A percentile compares a stretch with the other conserved stretches of the same genome.
phyloP scores from a whole-genome alignment of 2,888 invertebrate genomes.

The Ophion obscuratus region DNA sequence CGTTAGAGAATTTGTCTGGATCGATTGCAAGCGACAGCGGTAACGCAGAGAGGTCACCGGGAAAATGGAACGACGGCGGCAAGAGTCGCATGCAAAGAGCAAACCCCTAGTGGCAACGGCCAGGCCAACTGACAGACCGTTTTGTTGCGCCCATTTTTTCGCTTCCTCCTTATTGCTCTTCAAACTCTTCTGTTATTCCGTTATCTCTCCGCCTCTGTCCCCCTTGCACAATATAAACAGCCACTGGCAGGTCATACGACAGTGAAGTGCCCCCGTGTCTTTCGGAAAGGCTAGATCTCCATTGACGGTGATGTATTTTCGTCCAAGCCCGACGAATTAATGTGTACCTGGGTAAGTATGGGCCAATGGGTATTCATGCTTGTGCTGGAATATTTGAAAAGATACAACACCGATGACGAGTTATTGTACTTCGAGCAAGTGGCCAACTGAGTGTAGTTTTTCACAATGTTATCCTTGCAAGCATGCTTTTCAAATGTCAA shows the following conservation, averaged over 20 bases:
- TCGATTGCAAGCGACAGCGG: slow-evolving; percentile 35
- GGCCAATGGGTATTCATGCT: not conserved
- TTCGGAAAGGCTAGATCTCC: not conserved
- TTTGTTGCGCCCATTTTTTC: slow-evolving; percentile 2
- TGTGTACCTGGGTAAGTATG: not conserved
- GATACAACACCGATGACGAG: not conserved
- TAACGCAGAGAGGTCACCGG: slow-evolving; percentile 17
- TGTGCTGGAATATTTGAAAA: not conserved
- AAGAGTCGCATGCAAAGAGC: slow-evolving; percentile 15
- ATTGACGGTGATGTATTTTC: not conserved
- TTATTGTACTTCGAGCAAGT: not conserved
- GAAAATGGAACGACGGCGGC: slow-evolving; percentile 20
- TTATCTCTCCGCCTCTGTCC: not conserved
- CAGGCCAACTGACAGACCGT: slow-evolving; percentile 9
- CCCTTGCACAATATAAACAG: not conserved
- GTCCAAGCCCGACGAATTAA: not conserved
- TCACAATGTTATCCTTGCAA: not conserved
- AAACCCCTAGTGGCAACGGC: slow-evolving; percentile 7
- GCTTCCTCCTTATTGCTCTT: not conserved
- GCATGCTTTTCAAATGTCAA: not conserved
- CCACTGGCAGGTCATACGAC: not conserved
- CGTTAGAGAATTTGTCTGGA: slow-evolving; percentile 60
- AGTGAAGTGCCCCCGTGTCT: not conserved
- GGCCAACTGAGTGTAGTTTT: not conserved
- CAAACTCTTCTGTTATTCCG: not conserved